Base-by-base conservation (phyloP, 2,797 vertebrate species). In the Enteromius trimaculatus region DNA sequence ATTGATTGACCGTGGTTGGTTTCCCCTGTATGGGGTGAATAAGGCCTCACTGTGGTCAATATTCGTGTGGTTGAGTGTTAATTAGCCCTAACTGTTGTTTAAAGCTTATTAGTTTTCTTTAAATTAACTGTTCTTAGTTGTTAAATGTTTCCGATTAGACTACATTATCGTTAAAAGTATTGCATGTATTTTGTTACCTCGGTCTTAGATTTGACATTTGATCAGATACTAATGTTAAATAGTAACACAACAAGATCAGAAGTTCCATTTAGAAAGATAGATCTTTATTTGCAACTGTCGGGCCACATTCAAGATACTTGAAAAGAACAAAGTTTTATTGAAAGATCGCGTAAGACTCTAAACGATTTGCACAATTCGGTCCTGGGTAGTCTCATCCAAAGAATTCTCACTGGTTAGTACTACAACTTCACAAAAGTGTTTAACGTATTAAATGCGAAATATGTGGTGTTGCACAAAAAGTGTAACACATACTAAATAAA, bases 31-130 rank as follows among this genome's bases (percentile, higher is more conserved):
- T 55, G 7, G 9, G 42, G 16, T 51, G 13, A 77, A 70, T 44
- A 51, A 65, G 55, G 58, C 39, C 79, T 44, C 51, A 34, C 70
- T 86, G 76, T 76, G 76, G n/a, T 31, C 60, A 75, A 65, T 16
- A 34, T 19, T 26, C 11, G 4, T 81, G 39, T 81, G 49, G 16
- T 58, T 64, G 31, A 16, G 58, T 19, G 29, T 10, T 29, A 44
- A 21, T 6, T 31, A 23, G 53, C 39, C 39, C 37, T 37, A 37
- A 37, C 19, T 62, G 37, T 44, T 77, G n/a, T 60, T 60, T 11
- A 19, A 7, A 29, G 9, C 34, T 55, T 42, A 26, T 77, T 9
- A 6, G 44, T 51, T 51, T 39, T 17, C 37, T 39, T 58, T 39
- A 6, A 14, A 58, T 58, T 23, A 39, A 39, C 21, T 19, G 1